A percentile compares a stretch with the other conserved stretches of the same genome.
phyloP scores from a whole-genome alignment of 1,140 invertebrate species.

The Tribolium madens region DNA sequence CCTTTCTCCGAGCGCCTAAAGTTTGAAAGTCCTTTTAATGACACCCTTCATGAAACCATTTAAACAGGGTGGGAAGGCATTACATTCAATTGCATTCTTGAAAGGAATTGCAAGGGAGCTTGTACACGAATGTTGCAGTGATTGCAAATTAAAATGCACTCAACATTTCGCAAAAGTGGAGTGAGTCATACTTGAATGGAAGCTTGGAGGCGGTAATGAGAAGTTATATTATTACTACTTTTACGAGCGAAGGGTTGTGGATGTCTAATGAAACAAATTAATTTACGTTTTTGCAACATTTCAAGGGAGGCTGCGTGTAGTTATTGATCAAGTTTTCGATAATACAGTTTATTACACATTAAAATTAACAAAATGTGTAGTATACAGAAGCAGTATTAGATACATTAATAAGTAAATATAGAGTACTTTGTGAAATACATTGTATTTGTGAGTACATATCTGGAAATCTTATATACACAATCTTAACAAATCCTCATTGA shows the following conservation, averaged over 20 bases:
- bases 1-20: constrained; percentile 21
- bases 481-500: constrained; percentile 30
- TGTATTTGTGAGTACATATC: constrained; percentile 42
- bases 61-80: constrained; percentile 40
- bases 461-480: constrained; percentile 34
- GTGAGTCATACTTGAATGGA: background rate
- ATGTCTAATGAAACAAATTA: too few relatives aligned
- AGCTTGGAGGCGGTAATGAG: background rate
- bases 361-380: constrained; percentile 43
- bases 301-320: background rate
- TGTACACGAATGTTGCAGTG: constrained; percentile 21
- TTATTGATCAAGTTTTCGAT: background rate
- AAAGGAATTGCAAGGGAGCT: constrained; percentile 38
- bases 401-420: constrained; percentile 45
- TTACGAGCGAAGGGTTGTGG: too few relatives aligned
- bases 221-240: background rate
- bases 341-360: constrained; percentile 45
- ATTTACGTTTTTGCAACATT: background rate
- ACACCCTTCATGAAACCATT: constrained; percentile 42
- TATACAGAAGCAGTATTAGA: constrained; percentile 42
- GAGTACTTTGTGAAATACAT: constrained; percentile 39
- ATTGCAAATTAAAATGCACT: constrained; percentile 13
- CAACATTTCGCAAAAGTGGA: background rate
- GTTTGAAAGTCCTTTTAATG: constrained; percentile 24
- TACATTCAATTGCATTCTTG: constrained; percentile 45